A percentile compares a stretch with the other conserved stretches of the same genome.
These are phyloP conservation scores for Lepus americanus DNA, from an alignment of 2,113 vertebrate species.

Conservation along the genomic window DNA sequence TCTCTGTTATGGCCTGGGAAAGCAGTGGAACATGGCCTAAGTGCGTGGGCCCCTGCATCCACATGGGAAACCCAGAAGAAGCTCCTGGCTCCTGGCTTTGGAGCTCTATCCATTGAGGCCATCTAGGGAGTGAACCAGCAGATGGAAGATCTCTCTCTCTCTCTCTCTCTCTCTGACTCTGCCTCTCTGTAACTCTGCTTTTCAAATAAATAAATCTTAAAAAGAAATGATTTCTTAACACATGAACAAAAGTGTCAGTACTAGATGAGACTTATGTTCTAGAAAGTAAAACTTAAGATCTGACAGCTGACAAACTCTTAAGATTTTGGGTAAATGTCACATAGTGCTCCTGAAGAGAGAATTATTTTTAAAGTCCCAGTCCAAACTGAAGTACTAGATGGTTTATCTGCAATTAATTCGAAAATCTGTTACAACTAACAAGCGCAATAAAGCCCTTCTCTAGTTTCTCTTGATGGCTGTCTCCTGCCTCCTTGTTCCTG, in stretches of 20 bases:
- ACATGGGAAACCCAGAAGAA: no score
- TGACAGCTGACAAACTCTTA: neutral
- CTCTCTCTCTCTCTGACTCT: no score
- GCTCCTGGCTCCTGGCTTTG: no score
- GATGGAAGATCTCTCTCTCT: no score
- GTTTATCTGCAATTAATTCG: neutral
- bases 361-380: constrained; percentile 30
- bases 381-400: neutral
- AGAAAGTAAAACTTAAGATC: constrained; percentile 40
- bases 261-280: neutral
- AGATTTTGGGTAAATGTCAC: constrained; percentile 13
- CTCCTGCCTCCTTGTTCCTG: neutral
- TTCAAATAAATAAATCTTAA: no score
- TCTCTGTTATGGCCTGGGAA: no score
- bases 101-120: no score
- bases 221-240: constrained; percentile 47
- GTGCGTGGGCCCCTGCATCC: no score
- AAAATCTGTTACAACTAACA: neutral
- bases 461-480: neutral
- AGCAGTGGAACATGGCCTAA: no score
- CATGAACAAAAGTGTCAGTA: constrained; percentile 62
- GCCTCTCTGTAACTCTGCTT: no score
- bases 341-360: neutral
- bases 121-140: no score
- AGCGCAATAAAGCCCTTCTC: neutral